Percentiles rank a stretch among this genome's conserved stretches.
Conservation (phyloP, 2,113 vertebrate species). For the Vanacampus margaritifer region DNA sequence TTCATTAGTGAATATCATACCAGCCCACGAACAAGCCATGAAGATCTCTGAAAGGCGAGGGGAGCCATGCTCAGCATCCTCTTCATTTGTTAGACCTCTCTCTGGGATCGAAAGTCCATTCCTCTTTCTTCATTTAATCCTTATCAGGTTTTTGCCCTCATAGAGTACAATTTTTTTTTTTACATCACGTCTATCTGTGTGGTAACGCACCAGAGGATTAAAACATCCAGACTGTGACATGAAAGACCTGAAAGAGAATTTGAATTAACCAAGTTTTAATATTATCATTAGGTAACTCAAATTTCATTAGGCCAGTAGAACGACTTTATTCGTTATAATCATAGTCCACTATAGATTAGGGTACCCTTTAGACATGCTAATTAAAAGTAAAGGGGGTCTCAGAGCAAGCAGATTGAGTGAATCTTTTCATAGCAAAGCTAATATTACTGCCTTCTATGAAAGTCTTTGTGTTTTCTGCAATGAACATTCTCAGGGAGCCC, state of each 20-base stretch:
- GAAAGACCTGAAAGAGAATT: conserved; percentile 26
- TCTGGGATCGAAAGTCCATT: conserved; percentile 15
- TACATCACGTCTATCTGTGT: conserved; percentile 16
- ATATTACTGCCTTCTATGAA: too few relatives aligned
- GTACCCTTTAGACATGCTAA: conserved; percentile 59
- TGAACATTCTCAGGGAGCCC: too few relatives aligned
- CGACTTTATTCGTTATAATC: conserved; percentile 70
- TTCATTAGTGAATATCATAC: conserved; percentile 50
- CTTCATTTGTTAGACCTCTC: neutral
- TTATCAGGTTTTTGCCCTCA: conserved; percentile 14
- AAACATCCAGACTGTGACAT: conserved; percentile 26
- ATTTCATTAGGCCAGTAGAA: conserved; percentile 50
- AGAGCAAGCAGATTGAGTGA: conserved; percentile 1
- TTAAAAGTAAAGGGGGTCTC: conserved; percentile 59
- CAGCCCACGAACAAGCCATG: conserved; percentile 17
- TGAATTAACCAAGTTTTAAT: conserved; percentile 45
- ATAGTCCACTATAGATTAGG: conserved; percentile 63
- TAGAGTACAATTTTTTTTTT: conserved; percentile 6
- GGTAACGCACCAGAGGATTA: conserved; percentile 17
- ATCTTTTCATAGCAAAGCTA: conserved; percentile 33
- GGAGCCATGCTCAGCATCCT: conserved; percentile 13
- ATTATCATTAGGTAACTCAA: conserved; percentile 53
- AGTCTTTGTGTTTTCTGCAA: too few relatives aligned
- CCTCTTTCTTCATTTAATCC: conserved; percentile 28
- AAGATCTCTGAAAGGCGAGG: conserved; percentile 25